A percentile compares a stretch with the other conserved stretches of the same genome.
Evolutionary conservation across 2,113 vertebrate species (phyloP).

Genomic region (Monarcha castaneiventris): DNA sequence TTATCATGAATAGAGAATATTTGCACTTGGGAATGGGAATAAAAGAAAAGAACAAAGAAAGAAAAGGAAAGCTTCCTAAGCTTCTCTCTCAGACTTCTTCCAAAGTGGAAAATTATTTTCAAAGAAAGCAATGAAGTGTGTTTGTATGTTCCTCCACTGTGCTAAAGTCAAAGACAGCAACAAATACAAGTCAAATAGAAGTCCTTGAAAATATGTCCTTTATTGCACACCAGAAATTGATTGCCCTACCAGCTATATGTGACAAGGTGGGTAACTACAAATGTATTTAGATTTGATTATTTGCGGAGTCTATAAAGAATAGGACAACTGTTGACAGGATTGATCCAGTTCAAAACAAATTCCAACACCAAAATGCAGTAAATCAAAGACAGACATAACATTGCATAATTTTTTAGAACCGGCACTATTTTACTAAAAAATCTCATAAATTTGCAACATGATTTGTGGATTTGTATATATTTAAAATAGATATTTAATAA

Average conservation of each 20-base stretch:
- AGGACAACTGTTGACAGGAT: background rate
- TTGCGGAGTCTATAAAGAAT: background rate
- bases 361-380: background rate
- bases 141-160: background rate
- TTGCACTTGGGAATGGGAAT: background rate
- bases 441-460: background rate
- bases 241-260: background rate
- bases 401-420: background rate
- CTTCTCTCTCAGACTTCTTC: background rate
- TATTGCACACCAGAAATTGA: background rate
- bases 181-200: conserved; percentile 28
- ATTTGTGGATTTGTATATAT: background rate
- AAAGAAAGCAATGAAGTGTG: background rate
- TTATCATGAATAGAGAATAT: background rate
- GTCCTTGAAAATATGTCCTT: conserved; percentile 22
- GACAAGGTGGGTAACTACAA: conserved; percentile 4
- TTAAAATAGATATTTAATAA: background rate
- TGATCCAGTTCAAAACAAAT: conserved; percentile 10
- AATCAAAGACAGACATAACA: background rate
- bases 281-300: conserved; percentile 52
- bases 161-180: background rate
- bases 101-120: background rate
- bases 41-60: background rate
- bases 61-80: background rate
- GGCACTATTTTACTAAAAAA: background rate